A percentile compares a stretch with the other conserved stretches of the same genome.
Evolutionary conservation across 2,113 vertebrate species (phyloP).

Genomic region (Seriola aureovittata): DNA sequence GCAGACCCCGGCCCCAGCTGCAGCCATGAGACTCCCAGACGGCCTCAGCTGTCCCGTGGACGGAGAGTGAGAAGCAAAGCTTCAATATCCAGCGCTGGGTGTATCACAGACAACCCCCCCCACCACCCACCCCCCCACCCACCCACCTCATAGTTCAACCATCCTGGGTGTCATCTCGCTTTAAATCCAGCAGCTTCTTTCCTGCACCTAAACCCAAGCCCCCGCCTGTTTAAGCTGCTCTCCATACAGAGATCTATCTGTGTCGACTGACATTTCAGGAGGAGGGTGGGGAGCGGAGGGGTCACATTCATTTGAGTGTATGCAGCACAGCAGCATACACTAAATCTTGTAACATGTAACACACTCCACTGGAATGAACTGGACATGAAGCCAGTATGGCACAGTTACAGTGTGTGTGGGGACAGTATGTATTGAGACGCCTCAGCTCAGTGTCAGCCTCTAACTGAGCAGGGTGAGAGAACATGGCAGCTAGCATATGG

Average conservation of each 20-base stretch:
- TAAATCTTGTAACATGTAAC: conserved; percentile 49
- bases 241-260: conserved; percentile 56
- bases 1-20: conserved; percentile 80
- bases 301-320: conserved; percentile 31
- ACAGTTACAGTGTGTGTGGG: conserved; percentile 10
- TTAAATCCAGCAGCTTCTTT: conserved; percentile 31
- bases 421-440: conserved; percentile 58
- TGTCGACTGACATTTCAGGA: conserved; percentile 52
- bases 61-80: conserved; percentile 47
- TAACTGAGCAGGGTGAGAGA: conserved; percentile 66
- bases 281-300: conserved; percentile 6
- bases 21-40: conserved; percentile 78
- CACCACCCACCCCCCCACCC: conserved; percentile 26
- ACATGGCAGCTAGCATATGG: conserved; percentile 81
- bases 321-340: conserved; percentile 12
- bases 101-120: conserved; percentile 30
- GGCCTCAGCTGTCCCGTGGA: conserved; percentile 76
- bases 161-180: conserved; percentile 39
- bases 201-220: conserved; percentile 23
- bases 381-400: conserved; percentile 21
- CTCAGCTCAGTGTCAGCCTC: conserved; percentile 65
- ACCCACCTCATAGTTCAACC: conserved; percentile 43
- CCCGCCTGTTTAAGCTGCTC: conserved; percentile 36
- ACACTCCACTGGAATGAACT: conserved; percentile 33
- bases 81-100: conserved; percentile 34